Evolutionary conservation across 2,797 vertebrate species (phyloP).

Genomic region (Galagoides demidoff): DNA sequence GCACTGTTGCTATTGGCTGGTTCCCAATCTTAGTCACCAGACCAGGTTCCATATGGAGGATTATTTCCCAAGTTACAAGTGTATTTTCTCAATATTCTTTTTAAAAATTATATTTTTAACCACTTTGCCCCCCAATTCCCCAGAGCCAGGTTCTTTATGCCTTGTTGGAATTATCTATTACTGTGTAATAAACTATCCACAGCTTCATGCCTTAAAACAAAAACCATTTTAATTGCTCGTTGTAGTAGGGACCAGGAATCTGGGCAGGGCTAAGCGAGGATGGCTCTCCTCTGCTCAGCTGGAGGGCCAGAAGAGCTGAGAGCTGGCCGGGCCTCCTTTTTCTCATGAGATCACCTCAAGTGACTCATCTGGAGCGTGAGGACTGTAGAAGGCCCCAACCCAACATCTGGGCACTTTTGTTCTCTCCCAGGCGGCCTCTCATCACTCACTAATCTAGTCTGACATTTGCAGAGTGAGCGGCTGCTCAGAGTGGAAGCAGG

Average conservation of each 20-base stretch:
- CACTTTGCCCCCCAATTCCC: background rate
- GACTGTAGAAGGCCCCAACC: background rate
- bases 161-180: background rate
- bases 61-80: background rate
- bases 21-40: background rate
- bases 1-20: background rate
- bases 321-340: background rate
- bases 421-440: background rate
- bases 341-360: background rate
- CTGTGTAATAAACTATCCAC: background rate
- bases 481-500: constrained; percentile 53
- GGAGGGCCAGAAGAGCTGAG: background rate
- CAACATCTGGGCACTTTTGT: background rate
- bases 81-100: constrained; percentile 15
- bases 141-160: background rate
- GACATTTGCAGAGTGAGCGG: background rate
- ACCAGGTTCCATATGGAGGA: background rate
- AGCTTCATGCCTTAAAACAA: constrained; percentile 1
- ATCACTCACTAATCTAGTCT: constrained; percentile 44
- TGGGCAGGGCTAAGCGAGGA: background rate
- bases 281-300: background rate
- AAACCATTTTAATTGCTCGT: background rate
- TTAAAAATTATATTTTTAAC: constrained; percentile 40
- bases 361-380: background rate
- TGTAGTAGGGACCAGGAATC: background rate